Base-by-base conservation (phyloP, 2,113 vertebrate species). In the Athene noctua region DNA sequence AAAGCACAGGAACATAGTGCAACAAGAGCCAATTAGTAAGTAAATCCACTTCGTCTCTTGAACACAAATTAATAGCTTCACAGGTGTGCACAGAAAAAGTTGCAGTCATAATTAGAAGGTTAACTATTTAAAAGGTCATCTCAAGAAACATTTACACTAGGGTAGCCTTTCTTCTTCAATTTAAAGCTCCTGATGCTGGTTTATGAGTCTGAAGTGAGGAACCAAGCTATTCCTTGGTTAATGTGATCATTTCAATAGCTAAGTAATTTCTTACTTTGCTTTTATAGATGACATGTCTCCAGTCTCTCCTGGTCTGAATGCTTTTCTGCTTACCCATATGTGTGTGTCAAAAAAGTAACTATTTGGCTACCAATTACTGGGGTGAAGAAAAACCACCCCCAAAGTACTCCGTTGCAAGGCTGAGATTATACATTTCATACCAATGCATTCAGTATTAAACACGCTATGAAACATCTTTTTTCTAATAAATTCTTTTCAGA, bases 61-160 rank as follows among this genome's bases (percentile, higher is more conserved):
- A 94, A 95, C 51, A 72, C 55, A 82, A 95, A 95, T 67, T 42
- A 90, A 85, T 52, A n/a, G 15, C 58, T 79, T 96, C 90, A 93
- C 93, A 97, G 93, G 96, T 96, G 95, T 85, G 90, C 92, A 86
- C 27, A 82, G 59, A 89, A 85, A 57, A 97, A 95, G 66, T 34
- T 90, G 86, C 59, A 68, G 89, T 94, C 95, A 84, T 66, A 96
- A 80, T 78, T 71, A 86, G 79, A 79, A 96, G 81, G 84, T 92
- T 96, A 92, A 82, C 83, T 75, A 80, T 96, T 94, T 94, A 63
- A 96, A 97, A 93, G 74, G 73, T 90, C 72, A 80, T 90, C 70
- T 77, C 55, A 94, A 91, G 67, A 52, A 88, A 65, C 77, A 68
- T 90, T 90, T 85, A 85, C 58, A 85, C 88, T 86, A 87, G 62